phyloP scores from a whole-genome alignment of 64 coral and sea anemone species.

The Montipora efflorescens region DNA sequence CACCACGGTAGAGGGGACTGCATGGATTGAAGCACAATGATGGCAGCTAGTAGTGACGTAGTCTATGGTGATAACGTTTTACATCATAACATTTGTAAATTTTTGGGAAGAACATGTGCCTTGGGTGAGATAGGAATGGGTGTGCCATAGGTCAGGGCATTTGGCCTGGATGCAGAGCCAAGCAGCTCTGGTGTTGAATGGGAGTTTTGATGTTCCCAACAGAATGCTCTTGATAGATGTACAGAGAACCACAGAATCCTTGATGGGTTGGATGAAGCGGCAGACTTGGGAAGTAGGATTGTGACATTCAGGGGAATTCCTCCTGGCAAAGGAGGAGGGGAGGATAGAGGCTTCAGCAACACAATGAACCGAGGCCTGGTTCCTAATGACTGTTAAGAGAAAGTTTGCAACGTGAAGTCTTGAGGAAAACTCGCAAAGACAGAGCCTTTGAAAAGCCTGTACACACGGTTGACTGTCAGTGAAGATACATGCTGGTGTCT shows the following conservation, averaged over 20 bases:
- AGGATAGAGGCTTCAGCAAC: background rate
- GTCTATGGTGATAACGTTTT: slow-evolving; percentile 11
- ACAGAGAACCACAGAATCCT: slow-evolving; percentile 10
- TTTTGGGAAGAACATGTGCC: slow-evolving; percentile 11
- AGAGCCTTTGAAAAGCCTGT: too few species aligned
- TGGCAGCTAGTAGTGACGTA: background rate
- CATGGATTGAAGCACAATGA: background rate
- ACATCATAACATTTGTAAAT: slow-evolving; percentile 23
- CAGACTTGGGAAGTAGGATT: slow-evolving; percentile 6
- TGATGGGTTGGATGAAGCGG: background rate
- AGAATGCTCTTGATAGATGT: background rate
- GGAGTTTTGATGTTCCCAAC: background rate
- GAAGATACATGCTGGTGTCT: too few species aligned
- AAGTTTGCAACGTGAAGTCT: background rate
- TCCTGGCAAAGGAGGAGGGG: slow-evolving; percentile 7
- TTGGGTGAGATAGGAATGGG: slow-evolving; percentile 14
- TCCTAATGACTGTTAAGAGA: background rate
- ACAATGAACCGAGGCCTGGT: slow-evolving; percentile 8
- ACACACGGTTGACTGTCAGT: too few species aligned
- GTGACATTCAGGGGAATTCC: slow-evolving; percentile 16
- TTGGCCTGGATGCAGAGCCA: slow-evolving; percentile 21
- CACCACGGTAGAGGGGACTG: background rate
- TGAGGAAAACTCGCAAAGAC: background rate
- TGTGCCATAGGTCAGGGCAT: slow-evolving; percentile 8
- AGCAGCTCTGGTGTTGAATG: slow-evolving; percentile 10